phyloP scores from a whole-genome alignment of 2,113 vertebrate species.

The Nycticryphes semicollaris region DNA sequence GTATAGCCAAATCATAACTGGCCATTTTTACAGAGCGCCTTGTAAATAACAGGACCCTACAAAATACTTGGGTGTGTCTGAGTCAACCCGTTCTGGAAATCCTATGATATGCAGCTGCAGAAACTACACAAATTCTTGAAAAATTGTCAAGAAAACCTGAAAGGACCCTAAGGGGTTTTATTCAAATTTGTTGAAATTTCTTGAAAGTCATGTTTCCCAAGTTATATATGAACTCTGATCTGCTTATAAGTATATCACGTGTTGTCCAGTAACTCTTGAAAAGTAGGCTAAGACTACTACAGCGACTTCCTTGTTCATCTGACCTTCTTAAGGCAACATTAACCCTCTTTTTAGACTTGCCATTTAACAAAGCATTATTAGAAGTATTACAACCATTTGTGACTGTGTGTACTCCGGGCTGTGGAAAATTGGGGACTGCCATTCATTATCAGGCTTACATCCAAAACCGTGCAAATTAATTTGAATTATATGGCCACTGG shows the following conservation, averaged over 20 bases:
- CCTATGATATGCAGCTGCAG: slow-evolving; percentile 10
- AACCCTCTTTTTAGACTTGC: background rate
- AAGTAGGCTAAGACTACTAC: background rate
- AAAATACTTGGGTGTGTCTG: slow-evolving; percentile 31
- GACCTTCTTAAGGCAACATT: background rate
- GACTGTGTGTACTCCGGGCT: background rate
- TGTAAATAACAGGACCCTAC: slow-evolving; percentile 10
- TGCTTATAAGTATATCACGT: background rate
- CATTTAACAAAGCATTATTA: background rate
- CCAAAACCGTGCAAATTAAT: background rate
- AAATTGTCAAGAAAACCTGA: background rate
- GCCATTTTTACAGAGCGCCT: background rate
- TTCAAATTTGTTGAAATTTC: background rate
- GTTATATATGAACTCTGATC: background rate
- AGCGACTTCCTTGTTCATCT: background rate
- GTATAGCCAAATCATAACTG: background rate
- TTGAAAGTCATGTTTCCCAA: slow-evolving; percentile 16
- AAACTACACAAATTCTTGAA: background rate
- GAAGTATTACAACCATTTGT: background rate
- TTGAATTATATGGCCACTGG: background rate
- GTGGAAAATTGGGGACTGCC: background rate
- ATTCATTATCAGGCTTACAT: background rate
- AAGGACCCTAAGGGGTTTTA: background rate
- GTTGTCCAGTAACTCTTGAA: background rate
- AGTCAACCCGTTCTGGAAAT: background rate